Conservation (phyloP, 2,797 vertebrate species). For the Macrochelys suwanniensis region DNA sequence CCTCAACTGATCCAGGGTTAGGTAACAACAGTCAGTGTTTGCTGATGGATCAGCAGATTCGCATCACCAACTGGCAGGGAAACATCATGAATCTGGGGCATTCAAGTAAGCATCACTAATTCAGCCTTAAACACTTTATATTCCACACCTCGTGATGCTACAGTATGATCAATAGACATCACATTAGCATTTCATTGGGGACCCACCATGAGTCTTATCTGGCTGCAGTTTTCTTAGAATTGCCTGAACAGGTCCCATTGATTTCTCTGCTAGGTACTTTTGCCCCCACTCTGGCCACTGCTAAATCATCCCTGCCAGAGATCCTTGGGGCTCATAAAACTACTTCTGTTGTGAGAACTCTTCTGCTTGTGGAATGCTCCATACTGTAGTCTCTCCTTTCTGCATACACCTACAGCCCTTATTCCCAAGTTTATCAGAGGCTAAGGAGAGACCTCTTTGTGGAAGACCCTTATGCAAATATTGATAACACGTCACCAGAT, state of each 20-base stretch:
- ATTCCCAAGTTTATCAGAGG: neutral
- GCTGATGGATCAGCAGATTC: neutral
- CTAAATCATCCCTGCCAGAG: neutral
- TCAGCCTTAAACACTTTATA: neutral
- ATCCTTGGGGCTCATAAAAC: neutral
- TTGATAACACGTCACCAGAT: neutral
- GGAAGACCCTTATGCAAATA: neutral
- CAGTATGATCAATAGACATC: neutral
- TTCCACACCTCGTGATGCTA: neutral
- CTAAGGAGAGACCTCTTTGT: neutral
- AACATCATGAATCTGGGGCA: neutral
- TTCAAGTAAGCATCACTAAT: neutral
- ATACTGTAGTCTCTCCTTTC: neutral
- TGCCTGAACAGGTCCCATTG: neutral
- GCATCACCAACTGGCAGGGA: neutral
- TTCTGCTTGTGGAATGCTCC: accelerated
- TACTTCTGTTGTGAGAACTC: neutral
- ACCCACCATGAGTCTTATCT: neutral
- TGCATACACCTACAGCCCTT: accelerated
- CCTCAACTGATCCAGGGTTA: neutral
- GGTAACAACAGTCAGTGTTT: neutral
- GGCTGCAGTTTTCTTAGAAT: neutral
- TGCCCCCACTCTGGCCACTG: neutral
- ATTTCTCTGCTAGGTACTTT: neutral
- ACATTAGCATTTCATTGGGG: neutral